A percentile compares a stretch with the other conserved stretches of the same genome.
Evolutionary conservation across 1,140 invertebrate genomes (phyloP).

Genomic region (Lepidurus couesii): DNA sequence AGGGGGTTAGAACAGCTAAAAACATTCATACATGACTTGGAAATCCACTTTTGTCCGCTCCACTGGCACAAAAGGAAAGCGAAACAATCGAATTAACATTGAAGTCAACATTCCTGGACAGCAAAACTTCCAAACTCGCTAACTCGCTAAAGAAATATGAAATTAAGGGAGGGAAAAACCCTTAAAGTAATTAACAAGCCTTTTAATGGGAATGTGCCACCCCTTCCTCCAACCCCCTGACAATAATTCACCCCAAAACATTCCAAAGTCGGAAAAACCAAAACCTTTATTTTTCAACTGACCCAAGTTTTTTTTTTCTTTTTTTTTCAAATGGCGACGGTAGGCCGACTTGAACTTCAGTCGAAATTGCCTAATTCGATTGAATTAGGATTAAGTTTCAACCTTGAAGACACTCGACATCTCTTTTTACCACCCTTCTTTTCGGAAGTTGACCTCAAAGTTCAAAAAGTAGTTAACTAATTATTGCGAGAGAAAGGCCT

Average conservation of each 20-base stretch:
- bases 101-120: not conserved
- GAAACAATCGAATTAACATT: not conserved
- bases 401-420: no score
- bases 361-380: no score
- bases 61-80: not conserved
- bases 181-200: slow-evolving; percentile 6
- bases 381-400: no score
- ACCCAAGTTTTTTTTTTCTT: no score
- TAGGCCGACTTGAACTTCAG: no score
- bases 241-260: not conserved
- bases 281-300: no score
- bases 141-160: not conserved
- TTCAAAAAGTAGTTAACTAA: no score
- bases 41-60: not conserved
- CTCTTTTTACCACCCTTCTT: no score
- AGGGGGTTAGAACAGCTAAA: not conserved
- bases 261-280: not conserved
- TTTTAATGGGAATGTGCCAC: slow-evolving; percentile 13
- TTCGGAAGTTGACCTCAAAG: no score
- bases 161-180: not conserved
- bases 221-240: not conserved
- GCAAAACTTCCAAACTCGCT: not conserved
- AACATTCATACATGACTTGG: not conserved
- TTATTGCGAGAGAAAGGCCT: no score
- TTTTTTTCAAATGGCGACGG: no score